Conservation (phyloP, 2,113 vertebrate genomes). For the Tyrannus savana region DNA sequence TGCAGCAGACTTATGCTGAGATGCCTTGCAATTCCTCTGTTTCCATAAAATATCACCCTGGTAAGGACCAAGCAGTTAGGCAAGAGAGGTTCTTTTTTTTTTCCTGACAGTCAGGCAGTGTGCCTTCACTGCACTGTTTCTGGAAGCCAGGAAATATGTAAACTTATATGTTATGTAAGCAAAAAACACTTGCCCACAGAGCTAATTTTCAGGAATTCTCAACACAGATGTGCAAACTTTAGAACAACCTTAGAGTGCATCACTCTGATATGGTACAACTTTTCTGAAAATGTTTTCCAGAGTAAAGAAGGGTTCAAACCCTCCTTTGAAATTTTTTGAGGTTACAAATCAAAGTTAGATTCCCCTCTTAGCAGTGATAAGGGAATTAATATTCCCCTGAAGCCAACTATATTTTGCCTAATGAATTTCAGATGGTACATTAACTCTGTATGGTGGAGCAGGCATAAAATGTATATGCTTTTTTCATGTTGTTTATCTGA, state of each 20-base stretch:
- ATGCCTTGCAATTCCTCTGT: background rate
- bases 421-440: background rate
- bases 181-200: background rate
- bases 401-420: background rate
- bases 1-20: background rate
- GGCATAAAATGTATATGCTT: background rate
- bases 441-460: background rate
- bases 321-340: background rate
- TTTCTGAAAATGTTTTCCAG: slow-evolving; percentile 15
- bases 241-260: background rate
- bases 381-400: background rate
- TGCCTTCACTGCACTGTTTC: background rate
- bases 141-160: background rate
- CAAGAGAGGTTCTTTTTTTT: background rate
- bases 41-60: background rate
- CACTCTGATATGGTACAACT: background rate
- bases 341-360: background rate
- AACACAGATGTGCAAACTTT: background rate
- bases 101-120: background rate
- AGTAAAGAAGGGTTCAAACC: background rate
- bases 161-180: background rate
- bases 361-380: background rate
- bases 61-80: background rate
- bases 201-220: background rate
- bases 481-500: background rate